phyloP scores from a whole-genome alignment of 2,113 vertebrate species.

The Pholis gunnellus region DNA sequence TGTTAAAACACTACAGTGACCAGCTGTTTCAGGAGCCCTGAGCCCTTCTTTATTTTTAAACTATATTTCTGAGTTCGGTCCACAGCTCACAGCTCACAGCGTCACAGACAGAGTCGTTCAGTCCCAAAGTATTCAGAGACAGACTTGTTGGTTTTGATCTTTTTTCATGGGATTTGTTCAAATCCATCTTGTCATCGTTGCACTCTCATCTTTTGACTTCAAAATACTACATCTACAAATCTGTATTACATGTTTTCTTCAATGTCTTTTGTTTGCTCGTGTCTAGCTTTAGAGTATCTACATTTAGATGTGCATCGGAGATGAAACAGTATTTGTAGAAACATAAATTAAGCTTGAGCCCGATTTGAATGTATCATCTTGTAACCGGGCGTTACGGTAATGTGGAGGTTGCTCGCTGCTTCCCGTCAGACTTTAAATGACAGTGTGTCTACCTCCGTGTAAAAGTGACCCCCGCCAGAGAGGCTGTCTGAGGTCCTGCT shows the following conservation, averaged over 20 bases:
- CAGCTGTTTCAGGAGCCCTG: neutral
- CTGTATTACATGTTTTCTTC: no score
- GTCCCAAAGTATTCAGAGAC: neutral
- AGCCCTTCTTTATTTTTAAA: neutral
- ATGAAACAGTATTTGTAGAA: neutral
- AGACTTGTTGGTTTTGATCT: neutral
- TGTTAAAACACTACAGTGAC: neutral
- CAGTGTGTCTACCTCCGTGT: constrained; percentile 6
- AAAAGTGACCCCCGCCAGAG: constrained; percentile 3
- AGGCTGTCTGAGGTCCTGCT: constrained; percentile 6
- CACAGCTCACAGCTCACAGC: no score
- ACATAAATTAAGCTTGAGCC: neutral
- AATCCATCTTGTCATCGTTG: neutral
- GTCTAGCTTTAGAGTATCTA: neutral
- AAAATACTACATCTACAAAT: neutral
- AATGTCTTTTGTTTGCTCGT: no score
- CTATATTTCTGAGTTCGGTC: no score
- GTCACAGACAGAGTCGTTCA: neutral
- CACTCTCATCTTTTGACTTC: no score
- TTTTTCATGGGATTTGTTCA: neutral
- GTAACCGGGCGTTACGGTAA: neutral
- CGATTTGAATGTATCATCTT: neutral
- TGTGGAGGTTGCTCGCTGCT: neutral
- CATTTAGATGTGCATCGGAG: neutral
- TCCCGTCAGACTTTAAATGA: constrained; percentile 21